These are phyloP conservation scores for Caiman crocodilus DNA, from an alignment of 2,797 vertebrate genomes.

Conservation along the genomic window DNA sequence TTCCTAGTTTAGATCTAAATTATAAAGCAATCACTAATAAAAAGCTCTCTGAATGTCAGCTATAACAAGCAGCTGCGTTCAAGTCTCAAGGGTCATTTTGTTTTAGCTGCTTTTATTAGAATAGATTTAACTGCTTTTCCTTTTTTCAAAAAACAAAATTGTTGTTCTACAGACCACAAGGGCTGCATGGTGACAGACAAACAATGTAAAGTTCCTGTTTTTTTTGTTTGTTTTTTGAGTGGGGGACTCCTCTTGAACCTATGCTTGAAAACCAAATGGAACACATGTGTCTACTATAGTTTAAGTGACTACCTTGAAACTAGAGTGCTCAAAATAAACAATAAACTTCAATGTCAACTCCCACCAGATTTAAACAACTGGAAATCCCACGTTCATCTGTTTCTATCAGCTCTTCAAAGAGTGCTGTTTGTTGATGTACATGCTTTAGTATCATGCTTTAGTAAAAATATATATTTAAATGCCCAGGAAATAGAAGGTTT, in stretches of 20 bases:
- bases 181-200: conserved; percentile 52
- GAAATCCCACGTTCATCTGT: background rate
- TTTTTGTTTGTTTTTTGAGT: conserved; percentile 52
- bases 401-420: conserved; percentile 7
- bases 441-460: background rate
- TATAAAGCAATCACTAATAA: conserved; percentile 50
- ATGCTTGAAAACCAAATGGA: conserved; percentile 48
- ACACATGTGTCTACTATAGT: conserved; percentile 41
- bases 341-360: background rate
- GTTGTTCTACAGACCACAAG: conserved; percentile 71
- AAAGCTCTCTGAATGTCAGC: conserved; percentile 20
- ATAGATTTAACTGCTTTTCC: conserved; percentile 72
- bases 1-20: conserved; percentile 71
- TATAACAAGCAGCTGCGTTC: conserved; percentile 69
- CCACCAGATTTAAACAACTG: background rate
- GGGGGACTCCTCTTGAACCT: conserved; percentile 67
- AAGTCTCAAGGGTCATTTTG: conserved; percentile 73
- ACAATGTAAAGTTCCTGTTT: conserved; percentile 77
- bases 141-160: conserved; percentile 73
- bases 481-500: background rate
- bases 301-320: background rate
- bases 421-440: background rate
- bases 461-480: background rate
- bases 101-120: conserved; percentile 73
- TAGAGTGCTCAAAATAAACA: background rate